A percentile compares a stretch with the other conserved stretches of the same genome.
phyloP scores from a whole-genome alignment of 2,113 vertebrate species.

The Trematocara variabile region DNA sequence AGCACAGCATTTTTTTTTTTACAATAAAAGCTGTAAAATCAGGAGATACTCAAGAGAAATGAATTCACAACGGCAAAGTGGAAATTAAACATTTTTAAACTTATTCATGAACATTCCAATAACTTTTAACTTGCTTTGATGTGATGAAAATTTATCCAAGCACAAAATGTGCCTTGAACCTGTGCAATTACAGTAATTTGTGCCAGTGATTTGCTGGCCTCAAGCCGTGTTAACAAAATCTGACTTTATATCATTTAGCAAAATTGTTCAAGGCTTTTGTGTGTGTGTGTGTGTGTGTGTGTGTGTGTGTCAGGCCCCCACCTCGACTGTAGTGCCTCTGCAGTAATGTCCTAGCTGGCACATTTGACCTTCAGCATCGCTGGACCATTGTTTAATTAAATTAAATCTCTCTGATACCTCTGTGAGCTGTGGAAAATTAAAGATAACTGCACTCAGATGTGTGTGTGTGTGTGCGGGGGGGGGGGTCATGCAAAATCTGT shows the following conservation, averaged over 20 bases:
- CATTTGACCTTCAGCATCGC: constrained; percentile 36
- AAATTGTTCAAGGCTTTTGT: neutral
- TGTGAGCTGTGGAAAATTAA: constrained; percentile 5
- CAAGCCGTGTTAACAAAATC: neutral
- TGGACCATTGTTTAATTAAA: constrained; percentile 37
- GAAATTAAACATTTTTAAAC: neutral
- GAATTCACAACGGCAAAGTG: neutral
- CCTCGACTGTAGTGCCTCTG: neutral
- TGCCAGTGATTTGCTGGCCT: neutral
- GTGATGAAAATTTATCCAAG: neutral
- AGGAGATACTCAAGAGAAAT: neutral
- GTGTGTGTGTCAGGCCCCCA: neutral
- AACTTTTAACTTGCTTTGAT: neutral
- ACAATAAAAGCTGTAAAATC: neutral
- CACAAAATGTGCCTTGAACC: neutral
- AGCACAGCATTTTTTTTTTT: neutral
- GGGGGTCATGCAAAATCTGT: neutral
- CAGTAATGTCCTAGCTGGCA: neutral
- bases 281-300: neutral
- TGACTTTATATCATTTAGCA: neutral
- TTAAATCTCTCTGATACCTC: constrained; percentile 27
- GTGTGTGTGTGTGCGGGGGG: rapidly evolving
- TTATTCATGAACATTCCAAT: neutral
- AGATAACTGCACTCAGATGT: constrained; percentile 31
- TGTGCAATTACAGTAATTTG: constrained; percentile 1